Evolutionary conservation across 2,113 vertebrate species (phyloP).

Genomic region (Zingel zingel): DNA sequence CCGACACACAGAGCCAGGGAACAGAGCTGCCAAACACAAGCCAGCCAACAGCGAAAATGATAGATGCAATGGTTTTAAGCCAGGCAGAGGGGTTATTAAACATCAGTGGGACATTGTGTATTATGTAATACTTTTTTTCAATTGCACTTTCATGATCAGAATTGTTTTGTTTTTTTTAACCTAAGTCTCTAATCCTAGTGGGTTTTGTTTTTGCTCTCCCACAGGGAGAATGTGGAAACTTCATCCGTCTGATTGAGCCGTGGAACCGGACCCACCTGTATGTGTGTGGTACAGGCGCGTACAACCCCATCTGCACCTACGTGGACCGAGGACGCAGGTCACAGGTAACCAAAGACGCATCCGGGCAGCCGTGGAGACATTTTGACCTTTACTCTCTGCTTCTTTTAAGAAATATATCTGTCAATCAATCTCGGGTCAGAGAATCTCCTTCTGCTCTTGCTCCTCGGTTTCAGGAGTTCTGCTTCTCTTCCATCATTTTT

Average conservation of each 20-base stretch:
- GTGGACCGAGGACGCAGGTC: constrained; percentile 95
- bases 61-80: constrained; percentile 54
- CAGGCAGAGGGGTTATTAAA: constrained; percentile 57
- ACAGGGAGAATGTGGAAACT: constrained; percentile 98
- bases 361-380: constrained; percentile 59
- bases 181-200: constrained; percentile 39
- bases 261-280: constrained; percentile 99
- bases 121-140: constrained; percentile 46
- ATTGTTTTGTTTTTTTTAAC: neutral
- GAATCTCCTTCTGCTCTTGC: constrained; percentile 32
- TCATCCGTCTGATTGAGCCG: constrained; percentile 97
- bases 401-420: constrained; percentile 56
- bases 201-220: constrained; percentile 43
- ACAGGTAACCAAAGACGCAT: constrained; percentile 89
- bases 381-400: constrained; percentile 59
- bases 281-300: constrained; percentile 96
- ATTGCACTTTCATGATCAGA: constrained; percentile 29
- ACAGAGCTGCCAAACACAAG: constrained; percentile 58
- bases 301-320: constrained; percentile 97
- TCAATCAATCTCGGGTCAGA: constrained; percentile 59
- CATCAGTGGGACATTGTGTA: constrained; percentile 42
- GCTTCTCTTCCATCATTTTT: constrained; percentile 62
- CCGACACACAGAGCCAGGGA: constrained; percentile 37
- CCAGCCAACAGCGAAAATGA: constrained; percentile 56
- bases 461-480: constrained; percentile 50